Evolutionary conservation across 2,888 invertebrate species (phyloP).

Genomic region (Serripes groenlandicus): DNA sequence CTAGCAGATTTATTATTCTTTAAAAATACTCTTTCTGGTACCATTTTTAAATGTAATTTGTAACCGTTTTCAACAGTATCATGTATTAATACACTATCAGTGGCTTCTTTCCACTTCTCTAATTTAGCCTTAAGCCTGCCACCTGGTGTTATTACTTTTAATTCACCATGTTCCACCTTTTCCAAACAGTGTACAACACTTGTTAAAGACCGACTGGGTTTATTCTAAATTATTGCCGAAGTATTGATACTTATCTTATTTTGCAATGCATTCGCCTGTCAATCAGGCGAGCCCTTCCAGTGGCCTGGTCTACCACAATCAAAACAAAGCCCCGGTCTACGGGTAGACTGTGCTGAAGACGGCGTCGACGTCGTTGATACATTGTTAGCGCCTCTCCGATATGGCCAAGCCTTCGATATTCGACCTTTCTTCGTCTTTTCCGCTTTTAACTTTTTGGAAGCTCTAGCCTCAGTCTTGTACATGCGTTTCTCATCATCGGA

Average conservation of each 20-base stretch:
- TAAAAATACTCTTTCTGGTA: too few species aligned
- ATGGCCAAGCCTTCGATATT: background rate
- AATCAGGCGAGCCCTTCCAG: background rate
- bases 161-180: too few species aligned
- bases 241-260: conserved; percentile 9
- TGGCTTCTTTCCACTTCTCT: too few species aligned
- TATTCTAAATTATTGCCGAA: too few species aligned
- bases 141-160: too few species aligned
- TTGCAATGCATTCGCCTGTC: background rate
- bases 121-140: too few species aligned
- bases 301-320: background rate
- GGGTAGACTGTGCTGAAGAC: background rate
- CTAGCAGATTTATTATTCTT: too few species aligned
- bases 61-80: too few species aligned
- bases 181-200: too few species aligned
- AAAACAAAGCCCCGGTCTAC: conserved; percentile 3
- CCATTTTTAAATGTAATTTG: too few species aligned
- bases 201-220: too few species aligned
- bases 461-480: background rate
- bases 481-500: background rate
- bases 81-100: too few species aligned
- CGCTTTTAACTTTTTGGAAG: background rate
- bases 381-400: background rate
- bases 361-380: background rate
- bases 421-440: conserved; percentile 2